Percentiles rank a stretch among this genome's conserved stretches.
phyloP scores from a whole-genome alignment of 2,113 vertebrate genomes.

The Grus americana region DNA sequence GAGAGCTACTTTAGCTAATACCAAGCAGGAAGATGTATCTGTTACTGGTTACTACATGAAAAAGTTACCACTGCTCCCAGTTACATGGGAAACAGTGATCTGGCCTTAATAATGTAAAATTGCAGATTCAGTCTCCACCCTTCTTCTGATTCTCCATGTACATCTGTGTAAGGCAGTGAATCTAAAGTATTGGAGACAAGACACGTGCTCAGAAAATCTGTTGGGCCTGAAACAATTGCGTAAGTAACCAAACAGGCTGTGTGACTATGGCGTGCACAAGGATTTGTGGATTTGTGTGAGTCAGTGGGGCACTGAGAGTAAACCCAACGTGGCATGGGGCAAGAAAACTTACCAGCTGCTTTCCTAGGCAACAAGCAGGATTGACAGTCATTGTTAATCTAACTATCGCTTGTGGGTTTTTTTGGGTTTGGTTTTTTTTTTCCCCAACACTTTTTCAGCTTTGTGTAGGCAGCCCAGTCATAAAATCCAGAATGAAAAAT shows the following conservation, averaged over 20 bases:
- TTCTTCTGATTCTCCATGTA: background rate
- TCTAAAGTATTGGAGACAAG: background rate
- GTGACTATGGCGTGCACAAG: background rate
- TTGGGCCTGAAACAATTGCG: background rate
- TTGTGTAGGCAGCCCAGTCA: background rate
- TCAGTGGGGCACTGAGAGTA: background rate
- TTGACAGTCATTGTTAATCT: background rate
- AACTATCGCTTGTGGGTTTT: background rate
- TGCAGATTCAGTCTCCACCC: background rate
- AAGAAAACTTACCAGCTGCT: background rate
- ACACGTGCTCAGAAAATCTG: background rate
- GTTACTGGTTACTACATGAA: background rate
- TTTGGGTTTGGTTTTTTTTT: background rate
- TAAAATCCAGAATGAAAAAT: background rate
- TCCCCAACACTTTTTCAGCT: background rate
- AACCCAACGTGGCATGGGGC: background rate
- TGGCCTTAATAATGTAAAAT: background rate
- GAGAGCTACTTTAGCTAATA: background rate
- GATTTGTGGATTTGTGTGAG: background rate
- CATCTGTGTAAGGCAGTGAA: rapidly evolving
- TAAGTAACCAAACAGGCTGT: background rate
- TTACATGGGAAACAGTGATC: background rate
- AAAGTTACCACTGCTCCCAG: background rate
- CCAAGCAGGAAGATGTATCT: background rate
- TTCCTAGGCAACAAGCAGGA: background rate